phyloP scores from a whole-genome alignment of 2,888 invertebrate species.

The Acanthosepion pharaonis region DNA sequence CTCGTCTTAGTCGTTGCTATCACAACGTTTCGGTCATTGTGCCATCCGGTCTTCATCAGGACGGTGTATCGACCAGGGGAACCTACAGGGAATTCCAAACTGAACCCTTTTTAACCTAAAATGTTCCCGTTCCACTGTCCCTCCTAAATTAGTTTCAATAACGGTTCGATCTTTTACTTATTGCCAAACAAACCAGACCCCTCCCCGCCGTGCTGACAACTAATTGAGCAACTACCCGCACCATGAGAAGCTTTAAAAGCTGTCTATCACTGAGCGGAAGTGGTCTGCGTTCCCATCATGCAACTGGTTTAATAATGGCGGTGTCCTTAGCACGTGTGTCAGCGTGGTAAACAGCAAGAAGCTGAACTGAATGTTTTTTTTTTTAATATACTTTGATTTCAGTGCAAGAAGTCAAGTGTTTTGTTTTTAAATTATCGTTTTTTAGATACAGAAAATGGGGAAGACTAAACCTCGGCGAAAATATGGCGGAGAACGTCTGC shows the following conservation, averaged over 20 bases:
- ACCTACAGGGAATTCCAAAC: too few relatives aligned
- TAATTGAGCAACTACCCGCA: too few relatives aligned
- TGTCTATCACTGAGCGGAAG: background rate
- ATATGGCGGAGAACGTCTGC: background rate
- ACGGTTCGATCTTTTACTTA: too few relatives aligned
- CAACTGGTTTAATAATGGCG: background rate
- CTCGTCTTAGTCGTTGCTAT: too few relatives aligned
- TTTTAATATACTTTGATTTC: background rate
- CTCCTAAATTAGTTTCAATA: too few relatives aligned
- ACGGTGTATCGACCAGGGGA: too few relatives aligned
- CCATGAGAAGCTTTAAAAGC: background rate
- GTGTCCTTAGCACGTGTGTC: background rate
- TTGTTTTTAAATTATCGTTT: background rate
- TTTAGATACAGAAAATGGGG: background rate
- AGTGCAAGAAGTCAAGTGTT: background rate
- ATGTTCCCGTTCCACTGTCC: too few relatives aligned
- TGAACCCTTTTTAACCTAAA: too few relatives aligned
- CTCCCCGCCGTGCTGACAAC: too few relatives aligned
- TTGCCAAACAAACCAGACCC: too few relatives aligned
- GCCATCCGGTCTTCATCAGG: too few relatives aligned
- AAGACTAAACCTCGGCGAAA: constrained; percentile 24
- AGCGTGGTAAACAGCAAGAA: background rate
- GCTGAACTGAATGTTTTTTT: background rate
- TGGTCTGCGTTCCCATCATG: background rate
- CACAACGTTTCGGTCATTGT: too few relatives aligned